Base-by-base conservation (phyloP, 2,797 vertebrate species). In the Podargus strigoides region DNA sequence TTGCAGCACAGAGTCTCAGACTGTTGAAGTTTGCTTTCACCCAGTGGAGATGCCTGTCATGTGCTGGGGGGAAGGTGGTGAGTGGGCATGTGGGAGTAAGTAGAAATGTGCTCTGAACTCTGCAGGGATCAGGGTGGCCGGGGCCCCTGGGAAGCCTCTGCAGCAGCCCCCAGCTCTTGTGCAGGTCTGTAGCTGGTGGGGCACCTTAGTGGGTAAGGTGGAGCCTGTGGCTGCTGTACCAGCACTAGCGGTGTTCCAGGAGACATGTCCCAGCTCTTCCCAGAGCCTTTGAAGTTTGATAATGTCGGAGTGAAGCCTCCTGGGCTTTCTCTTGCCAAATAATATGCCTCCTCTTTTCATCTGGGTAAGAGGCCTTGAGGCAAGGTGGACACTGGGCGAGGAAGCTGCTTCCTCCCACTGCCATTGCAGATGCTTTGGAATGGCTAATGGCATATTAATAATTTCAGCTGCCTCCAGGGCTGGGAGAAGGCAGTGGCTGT, bases 221-320 rank as follows among this genome's bases (percentile, higher is more conserved):
- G 76, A 94, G 67, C 39, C 59, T 0, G 0, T 60, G 88, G 75
- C 49, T 13, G 22, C 70, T 87, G 56, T 77, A 81, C 49, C 87
- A 94, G 92, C 77, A 84, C 11, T 50, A 85, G 90, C 0, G 0
- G 64, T 79, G 79, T 89, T 93, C 70, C 64, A 87, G 78, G 49
- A 93, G 92, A 93, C 91, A 49, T 44, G 94, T 84, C 72, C 69
- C 59, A 77, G 79, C 91, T 73, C 67, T 94, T 95, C 83, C 66
- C 68, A 42, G 53, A 7, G 36, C 63, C 68, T 90, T 95, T 96
- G 92, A 96, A 93, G 70, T 73, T 34, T n/a, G 55, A 83, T 89
- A 64, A 66, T 6, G 22, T 94, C 15, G 14, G 78, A 41, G 22
- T 15, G 68, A 92, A 91, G 64, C 62, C 81, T 96, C 34, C 41